Conservation (phyloP, 2,113 vertebrate species). For the Protomyctophum bolini region DNA sequence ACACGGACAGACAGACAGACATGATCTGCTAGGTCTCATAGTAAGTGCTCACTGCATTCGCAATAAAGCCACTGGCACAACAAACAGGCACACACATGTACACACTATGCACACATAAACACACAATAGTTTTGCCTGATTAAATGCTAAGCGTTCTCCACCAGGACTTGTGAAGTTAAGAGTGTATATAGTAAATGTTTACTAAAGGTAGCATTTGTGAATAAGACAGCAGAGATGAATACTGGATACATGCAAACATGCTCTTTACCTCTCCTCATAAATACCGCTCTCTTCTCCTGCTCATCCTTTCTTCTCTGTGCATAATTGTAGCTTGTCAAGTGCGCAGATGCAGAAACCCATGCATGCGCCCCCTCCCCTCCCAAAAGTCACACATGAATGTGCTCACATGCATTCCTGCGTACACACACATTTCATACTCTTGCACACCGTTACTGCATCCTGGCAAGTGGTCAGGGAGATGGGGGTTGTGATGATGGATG, state of each 20-base stretch:
- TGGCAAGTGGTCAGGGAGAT: constrained; percentile 52
- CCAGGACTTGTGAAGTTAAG: constrained; percentile 37
- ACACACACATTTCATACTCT: constrained; percentile 17
- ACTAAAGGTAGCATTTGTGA: constrained; percentile 31
- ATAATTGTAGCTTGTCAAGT: constrained; percentile 16
- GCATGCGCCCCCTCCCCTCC: too few species aligned
- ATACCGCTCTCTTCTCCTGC: neutral
- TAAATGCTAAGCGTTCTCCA: constrained; percentile 41
- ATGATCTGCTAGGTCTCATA: too few species aligned
- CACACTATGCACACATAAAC: neutral
- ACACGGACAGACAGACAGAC: too few species aligned
- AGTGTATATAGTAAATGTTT: constrained; percentile 29
- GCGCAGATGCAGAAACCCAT: constrained; percentile 5
- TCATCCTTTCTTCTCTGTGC: constrained; percentile 23
- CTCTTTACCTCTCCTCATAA: constrained; percentile 2
- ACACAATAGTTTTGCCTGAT: constrained; percentile 40
- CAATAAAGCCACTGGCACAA: neutral
- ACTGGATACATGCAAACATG: constrained; percentile 18
- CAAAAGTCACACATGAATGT: neutral
- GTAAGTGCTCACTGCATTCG: too few species aligned
- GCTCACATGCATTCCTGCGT: neutral
- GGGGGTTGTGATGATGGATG: constrained; percentile 72
- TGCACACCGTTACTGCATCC: constrained; percentile 12
- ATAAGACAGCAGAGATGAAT: constrained; percentile 24
- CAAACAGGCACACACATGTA: neutral